Conservation (phyloP, 2,113 vertebrate genomes). For the Xenotilapia flavipinnis region DNA sequence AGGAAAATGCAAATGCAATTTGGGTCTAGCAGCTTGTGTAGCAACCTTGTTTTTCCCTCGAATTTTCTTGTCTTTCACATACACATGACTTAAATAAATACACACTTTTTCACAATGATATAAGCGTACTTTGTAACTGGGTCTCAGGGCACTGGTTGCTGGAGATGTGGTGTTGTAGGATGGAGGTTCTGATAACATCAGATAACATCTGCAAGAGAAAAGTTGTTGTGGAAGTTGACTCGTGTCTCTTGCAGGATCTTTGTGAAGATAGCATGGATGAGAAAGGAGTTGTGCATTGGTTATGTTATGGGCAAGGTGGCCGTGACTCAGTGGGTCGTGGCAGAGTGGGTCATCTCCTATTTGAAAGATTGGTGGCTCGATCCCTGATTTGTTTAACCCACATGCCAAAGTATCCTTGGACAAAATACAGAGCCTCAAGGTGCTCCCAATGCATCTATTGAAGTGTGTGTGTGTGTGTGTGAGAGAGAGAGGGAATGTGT, state of each 20-base stretch:
- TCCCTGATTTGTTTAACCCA: neutral
- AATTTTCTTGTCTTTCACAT: neutral
- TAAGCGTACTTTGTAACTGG: neutral
- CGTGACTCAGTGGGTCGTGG: neutral
- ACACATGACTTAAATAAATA: neutral
- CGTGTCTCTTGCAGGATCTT: neutral
- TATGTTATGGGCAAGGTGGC: neutral
- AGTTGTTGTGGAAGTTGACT: neutral
- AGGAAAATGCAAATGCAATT: constrained; percentile 44
- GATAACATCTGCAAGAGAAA: neutral
- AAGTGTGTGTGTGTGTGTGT: neutral
- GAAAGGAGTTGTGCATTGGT: neutral
- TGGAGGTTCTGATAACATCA: neutral
- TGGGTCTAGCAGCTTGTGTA: neutral
- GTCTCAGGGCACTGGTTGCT: constrained; percentile 8
- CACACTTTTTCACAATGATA: neutral
- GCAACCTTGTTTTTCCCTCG: neutral
- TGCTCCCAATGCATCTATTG: neutral
- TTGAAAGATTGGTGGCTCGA: neutral
- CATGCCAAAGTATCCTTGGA: neutral
- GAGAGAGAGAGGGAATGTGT: neutral
- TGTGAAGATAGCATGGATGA: neutral
- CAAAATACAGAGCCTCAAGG: neutral
- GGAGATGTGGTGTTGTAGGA: neutral
- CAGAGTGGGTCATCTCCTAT: neutral